phyloP scores from a whole-genome alignment of 2,888 invertebrate genomes.

The Perizoma affinitatum region DNA sequence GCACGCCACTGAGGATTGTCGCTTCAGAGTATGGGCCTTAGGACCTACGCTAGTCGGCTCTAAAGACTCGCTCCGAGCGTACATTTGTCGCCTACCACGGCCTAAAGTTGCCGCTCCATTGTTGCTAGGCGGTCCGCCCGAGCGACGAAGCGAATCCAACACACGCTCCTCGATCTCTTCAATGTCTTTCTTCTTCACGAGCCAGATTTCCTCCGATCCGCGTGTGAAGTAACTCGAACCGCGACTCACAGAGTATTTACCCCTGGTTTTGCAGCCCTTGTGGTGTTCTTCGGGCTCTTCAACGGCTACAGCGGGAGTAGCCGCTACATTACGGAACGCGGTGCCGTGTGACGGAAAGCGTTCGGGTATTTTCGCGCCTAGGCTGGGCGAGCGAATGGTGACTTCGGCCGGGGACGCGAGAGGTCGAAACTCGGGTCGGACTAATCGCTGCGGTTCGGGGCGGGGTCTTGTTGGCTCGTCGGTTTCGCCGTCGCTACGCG shows the following conservation, averaged over 20 bases:
- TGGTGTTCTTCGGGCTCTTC: slow-evolving; percentile 68
- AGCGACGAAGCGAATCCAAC: slow-evolving; percentile 74
- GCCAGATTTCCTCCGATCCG: slow-evolving; percentile 79
- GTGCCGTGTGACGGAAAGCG: slow-evolving; percentile 78
- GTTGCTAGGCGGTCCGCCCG: slow-evolving; percentile 55
- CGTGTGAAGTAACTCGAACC: slow-evolving; percentile 77
- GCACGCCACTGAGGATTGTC: slow-evolving; percentile 76
- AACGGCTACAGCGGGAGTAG: slow-evolving; percentile 58
- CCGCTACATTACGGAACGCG: slow-evolving; percentile 77
- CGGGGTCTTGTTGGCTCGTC: slow-evolving; percentile 58
- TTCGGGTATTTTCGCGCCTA: slow-evolving; percentile 70
- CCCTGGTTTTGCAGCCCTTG: slow-evolving; percentile 70
- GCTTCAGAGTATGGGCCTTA: slow-evolving; percentile 67
- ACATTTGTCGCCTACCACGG: slow-evolving; percentile 66
- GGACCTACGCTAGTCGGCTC: slow-evolving; percentile 68
- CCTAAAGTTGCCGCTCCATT: slow-evolving; percentile 63
- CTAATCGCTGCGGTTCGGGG: slow-evolving; percentile 73
- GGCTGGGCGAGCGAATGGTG: slow-evolving; percentile 75
- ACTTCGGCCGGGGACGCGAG: slow-evolving; percentile 70
- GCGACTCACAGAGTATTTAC: slow-evolving; percentile 72
- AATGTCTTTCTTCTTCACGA: slow-evolving; percentile 80
- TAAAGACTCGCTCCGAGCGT: slow-evolving; percentile 73
- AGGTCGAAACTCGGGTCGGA: slow-evolving; percentile 77
- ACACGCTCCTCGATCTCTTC: slow-evolving; percentile 79
- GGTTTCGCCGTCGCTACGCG: slow-evolving; percentile 28